Base-by-base conservation (phyloP, 2,888 invertebrate species). In the Cantharis nigra region DNA sequence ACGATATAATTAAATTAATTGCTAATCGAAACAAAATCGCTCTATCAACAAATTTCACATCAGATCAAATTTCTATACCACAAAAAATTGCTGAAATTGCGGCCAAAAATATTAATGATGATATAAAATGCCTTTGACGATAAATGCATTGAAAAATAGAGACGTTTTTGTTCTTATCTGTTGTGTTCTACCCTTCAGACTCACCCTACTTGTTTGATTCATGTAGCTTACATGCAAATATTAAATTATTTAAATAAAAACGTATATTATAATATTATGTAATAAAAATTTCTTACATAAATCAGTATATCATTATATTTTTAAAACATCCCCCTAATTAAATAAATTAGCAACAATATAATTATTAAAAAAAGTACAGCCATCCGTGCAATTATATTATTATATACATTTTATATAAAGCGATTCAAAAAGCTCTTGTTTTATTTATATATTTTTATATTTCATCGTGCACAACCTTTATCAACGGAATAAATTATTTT, bases 1-100 rank as follows among this genome's bases (percentile, higher is more conserved):
- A 63, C 72, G 72, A 64, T 33, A 64, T 26, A 77, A 78, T 78
- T 77, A 76, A 73, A 71, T 80, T 77, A 78, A 80, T 80, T 80
- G 77, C 80, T 70, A 76, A 70, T 75, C 73, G 70, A 78, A 78
- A 74, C 74, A 76, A 72, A 76, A 74, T 72, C 72, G 75, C 74
- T 77, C 49, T 62, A 64, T 64, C 23, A 33, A 72, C 49, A 49
- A 49, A 49, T 49, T 49, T 49, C 49, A 7, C n/a, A 49, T 49
- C 10, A 49, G 2, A 49, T 49, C 49, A 49, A 49, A 49, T 49
- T 49, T 49, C 49, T 49, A 49, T 49, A n/a, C 49, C 49, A 7
- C n/a, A n/a, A 49, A 49, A 49, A 49, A 49, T 49, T 49, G 49
- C 49, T 49, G 49, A 49, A 49, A 49, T 49, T 49, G 26, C 26